These are phyloP conservation scores for Platyrinchus mystaceus DNA, from an alignment of 2,797 vertebrate species.

Conservation along the genomic window DNA sequence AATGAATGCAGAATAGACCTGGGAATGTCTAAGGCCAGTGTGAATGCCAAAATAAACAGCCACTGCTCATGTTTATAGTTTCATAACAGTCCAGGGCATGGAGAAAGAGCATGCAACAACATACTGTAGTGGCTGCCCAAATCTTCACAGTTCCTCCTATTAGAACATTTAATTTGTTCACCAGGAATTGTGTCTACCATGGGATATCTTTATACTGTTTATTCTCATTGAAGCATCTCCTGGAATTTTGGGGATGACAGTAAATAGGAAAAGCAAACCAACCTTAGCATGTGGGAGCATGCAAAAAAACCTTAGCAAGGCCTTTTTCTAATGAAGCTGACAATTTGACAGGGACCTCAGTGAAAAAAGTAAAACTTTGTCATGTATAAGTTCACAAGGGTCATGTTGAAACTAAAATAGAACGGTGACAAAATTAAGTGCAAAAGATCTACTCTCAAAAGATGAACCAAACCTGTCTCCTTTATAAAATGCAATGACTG, in stretches of 20 bases:
- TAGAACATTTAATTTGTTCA: neutral
- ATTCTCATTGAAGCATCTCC: neutral
- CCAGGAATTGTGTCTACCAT: neutral
- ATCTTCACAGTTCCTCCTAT: neutral
- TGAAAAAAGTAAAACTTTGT: neutral
- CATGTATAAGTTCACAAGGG: neutral
- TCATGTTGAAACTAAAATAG: neutral
- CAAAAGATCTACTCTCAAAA: neutral
- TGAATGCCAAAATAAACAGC: neutral
- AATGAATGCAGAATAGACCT: neutral
- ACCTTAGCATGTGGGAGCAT: neutral
- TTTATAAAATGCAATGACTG: neutral
- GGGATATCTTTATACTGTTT: neutral
- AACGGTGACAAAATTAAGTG: neutral
- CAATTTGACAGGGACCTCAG: neutral
- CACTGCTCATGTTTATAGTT: neutral
- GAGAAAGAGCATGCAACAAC: neutral
- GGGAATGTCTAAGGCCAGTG: neutral
- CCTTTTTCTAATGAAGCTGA: neutral
- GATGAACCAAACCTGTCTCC: neutral
- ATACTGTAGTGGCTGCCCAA: neutral
- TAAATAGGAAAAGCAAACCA: neutral
- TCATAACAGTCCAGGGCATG: neutral
- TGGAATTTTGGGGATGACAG: neutral
- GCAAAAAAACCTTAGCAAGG: neutral